Evolutionary conservation across 2,113 vertebrate species (phyloP).

Genomic region (Mesembrinibis cayennensis): DNA sequence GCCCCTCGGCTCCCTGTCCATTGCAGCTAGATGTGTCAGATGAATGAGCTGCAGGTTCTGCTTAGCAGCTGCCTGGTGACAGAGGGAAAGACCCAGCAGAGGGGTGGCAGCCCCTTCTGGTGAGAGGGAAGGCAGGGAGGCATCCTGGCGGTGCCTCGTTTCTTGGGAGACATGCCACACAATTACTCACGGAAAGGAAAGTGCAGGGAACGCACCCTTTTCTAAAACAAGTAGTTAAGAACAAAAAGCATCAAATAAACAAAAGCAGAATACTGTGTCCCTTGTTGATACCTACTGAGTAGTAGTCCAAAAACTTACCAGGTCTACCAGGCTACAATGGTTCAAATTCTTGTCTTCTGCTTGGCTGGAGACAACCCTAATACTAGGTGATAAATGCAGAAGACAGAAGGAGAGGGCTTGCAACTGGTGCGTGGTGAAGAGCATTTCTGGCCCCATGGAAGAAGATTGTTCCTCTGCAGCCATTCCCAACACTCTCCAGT

Average conservation of each 20-base stretch:
- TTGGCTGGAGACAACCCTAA: not conserved
- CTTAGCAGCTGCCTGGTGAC: not conserved
- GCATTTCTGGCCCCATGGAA: not conserved
- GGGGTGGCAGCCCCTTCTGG: not conserved
- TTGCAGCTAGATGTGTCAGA: not conserved
- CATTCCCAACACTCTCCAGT: not conserved
- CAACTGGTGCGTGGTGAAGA: not conserved
- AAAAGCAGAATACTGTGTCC: accelerated
- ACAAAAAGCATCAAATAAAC: not conserved
- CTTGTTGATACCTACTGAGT: not conserved
- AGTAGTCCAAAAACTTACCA: not conserved
- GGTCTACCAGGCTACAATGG: not conserved
- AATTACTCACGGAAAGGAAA: not conserved
- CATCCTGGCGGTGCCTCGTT: not conserved
- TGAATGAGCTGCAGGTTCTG: not conserved
- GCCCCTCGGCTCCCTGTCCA: not conserved
- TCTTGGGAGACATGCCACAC: not conserved
- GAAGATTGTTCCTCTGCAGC: not conserved
- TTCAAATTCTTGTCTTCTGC: not conserved
- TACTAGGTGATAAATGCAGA: accelerated
- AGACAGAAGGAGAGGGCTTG: not conserved
- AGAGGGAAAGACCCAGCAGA: not conserved
- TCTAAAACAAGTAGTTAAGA: not conserved
- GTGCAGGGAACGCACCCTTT: accelerated
- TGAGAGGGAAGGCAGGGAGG: not conserved